Conservation (phyloP, 1,140 invertebrate species). For the Potamilus streckersoni region DNA sequence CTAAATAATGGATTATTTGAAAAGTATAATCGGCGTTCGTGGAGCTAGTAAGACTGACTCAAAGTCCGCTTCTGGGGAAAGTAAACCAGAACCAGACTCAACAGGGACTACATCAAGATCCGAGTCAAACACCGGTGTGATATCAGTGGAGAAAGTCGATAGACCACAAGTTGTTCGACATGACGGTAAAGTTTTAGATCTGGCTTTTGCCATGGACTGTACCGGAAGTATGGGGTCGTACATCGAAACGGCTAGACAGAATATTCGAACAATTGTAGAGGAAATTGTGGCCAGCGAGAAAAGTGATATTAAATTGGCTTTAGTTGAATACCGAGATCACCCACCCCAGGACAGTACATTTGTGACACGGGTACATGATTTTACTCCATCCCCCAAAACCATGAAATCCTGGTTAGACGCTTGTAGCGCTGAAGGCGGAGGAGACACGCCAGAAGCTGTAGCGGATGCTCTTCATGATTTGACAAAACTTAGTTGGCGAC, state of each 20-base stretch:
- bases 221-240: conserved; percentile 60
- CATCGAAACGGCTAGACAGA: conserved; percentile 48
- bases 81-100: too few species aligned
- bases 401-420: conserved; percentile 56
- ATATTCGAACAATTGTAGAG: conserved; percentile 58
- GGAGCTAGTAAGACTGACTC: too few species aligned
- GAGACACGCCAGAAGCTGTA: conserved; percentile 59
- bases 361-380: conserved; percentile 54
- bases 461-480: conserved; percentile 57
- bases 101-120: not conserved
- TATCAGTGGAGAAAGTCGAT: conserved; percentile 7
- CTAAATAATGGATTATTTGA: too few species aligned
- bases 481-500: conserved; percentile 53
- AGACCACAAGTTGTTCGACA: conserved; percentile 39
- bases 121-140: not conserved
- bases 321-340: conserved; percentile 61
- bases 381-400: conserved; percentile 46
- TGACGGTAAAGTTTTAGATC: conserved; percentile 43
- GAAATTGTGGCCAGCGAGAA: conserved; percentile 54
- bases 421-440: conserved; percentile 51
- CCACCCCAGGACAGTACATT: conserved; percentile 54
- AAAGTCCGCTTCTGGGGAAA: too few species aligned
- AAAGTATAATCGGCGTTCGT: too few species aligned
- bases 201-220: conserved; percentile 60
- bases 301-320: conserved; percentile 51